Evolutionary conservation across 2,113 vertebrate species (phyloP).

Genomic region (Ancistrus triradiatus): DNA sequence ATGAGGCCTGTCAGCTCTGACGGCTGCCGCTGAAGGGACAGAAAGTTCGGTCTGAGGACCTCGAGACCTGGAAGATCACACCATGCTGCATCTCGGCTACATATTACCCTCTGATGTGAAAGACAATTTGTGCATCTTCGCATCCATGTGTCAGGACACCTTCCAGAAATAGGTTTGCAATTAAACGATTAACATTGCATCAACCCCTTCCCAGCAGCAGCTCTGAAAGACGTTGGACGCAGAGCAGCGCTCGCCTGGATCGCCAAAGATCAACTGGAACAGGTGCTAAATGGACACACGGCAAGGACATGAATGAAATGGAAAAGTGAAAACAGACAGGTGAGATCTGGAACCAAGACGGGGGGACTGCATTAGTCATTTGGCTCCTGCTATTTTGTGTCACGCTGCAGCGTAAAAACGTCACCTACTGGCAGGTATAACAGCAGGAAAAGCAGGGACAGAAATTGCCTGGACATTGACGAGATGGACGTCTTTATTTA

Average conservation of each 20-base stretch:
- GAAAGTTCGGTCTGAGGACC: constrained; percentile 80
- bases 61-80: constrained; percentile 73
- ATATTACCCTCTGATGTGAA: too few species aligned
- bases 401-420: constrained; percentile 54
- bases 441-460: constrained; percentile 49
- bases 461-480: constrained; percentile 51
- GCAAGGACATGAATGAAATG: constrained; percentile 19
- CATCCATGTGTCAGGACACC: constrained; percentile 6
- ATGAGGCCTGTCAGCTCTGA: constrained; percentile 94
- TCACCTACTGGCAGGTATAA: constrained; percentile 54
- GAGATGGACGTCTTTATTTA: constrained; percentile 27
- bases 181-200: constrained; percentile 72
- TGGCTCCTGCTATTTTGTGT: constrained; percentile 54
- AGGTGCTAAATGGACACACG: constrained; percentile 54
- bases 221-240: constrained; percentile 63
- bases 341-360: constrained; percentile 4
- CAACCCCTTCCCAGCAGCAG: constrained; percentile 42
- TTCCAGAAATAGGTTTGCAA: constrained; percentile 49
- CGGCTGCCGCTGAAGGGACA: constrained; percentile 77
- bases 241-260: constrained; percentile 59
- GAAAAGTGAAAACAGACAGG: constrained; percentile 31
- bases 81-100: constrained; percentile 36
- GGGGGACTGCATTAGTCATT: constrained; percentile 56
- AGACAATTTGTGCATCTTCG: background rate
- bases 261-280: constrained; percentile 57